Conservation (phyloP, 2,113 vertebrate genomes). For the Falcunculus frontatus region DNA sequence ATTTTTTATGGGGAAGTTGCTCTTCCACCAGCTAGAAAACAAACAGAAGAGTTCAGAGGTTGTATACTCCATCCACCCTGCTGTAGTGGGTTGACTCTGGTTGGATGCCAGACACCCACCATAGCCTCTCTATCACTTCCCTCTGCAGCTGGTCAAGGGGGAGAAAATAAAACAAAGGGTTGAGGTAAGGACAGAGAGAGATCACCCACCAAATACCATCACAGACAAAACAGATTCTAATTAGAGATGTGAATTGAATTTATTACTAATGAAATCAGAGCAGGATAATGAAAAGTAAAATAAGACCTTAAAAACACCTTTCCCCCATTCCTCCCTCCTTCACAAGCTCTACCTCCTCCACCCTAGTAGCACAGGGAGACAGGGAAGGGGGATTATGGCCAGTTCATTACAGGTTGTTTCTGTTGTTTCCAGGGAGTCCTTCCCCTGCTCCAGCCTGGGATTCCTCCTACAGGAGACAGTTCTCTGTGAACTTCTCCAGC, state of each 20-base stretch:
- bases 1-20: background rate
- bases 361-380: background rate
- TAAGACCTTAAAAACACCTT: background rate
- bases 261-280: background rate
- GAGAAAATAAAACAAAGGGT: background rate
- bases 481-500: background rate
- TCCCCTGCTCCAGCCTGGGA: background rate
- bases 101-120: background rate
- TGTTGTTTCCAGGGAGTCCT: background rate
- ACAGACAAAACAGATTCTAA: background rate
- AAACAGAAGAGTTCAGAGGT: background rate
- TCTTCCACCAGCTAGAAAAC: background rate
- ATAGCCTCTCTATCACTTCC: background rate
- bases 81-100: background rate
- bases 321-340: background rate
- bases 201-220: background rate
- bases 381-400: background rate
- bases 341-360: background rate
- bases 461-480: background rate
- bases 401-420: background rate
- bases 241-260: background rate
- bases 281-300: background rate
- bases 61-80: background rate
- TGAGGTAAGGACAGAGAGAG: background rate
- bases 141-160: background rate